Conservation (phyloP, 2,888 invertebrate species). For the Tiliacea citrago region DNA sequence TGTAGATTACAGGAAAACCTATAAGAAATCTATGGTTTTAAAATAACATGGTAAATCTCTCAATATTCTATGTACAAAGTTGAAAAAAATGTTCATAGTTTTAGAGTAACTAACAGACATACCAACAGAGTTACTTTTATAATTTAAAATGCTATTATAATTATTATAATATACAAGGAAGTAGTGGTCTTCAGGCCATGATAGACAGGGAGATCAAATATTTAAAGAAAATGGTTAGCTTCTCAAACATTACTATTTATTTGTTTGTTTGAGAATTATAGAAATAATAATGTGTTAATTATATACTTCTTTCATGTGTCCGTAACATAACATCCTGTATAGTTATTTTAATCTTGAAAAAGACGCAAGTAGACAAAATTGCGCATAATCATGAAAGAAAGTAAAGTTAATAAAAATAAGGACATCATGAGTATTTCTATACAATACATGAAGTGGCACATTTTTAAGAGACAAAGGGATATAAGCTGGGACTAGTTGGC, state of each 20-base stretch:
- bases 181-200: not conserved
- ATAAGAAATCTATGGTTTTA: too few relatives aligned
- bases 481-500: constrained; percentile 9
- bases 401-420: not conserved
- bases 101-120: not conserved
- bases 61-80: too few relatives aligned
- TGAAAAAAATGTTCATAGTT: too few relatives aligned
- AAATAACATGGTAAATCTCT: too few relatives aligned
- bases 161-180: too few relatives aligned
- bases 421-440: not conserved
- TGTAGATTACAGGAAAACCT: too few relatives aligned
- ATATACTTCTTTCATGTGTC: not conserved
- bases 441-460: not conserved
- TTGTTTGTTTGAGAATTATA: not conserved
- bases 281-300: not conserved
- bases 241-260: too few relatives aligned
- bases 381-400: not conserved
- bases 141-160: too few relatives aligned
- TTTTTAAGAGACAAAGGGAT: constrained; percentile 22
- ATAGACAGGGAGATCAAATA: not conserved
- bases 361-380: not conserved
- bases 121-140: not conserved
- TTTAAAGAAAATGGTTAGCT: too few relatives aligned
- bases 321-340: not conserved
- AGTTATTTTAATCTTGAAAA: not conserved